Evolutionary conservation across 2,888 invertebrate genomes (phyloP).

Genomic region (Villa cingulata): DNA sequence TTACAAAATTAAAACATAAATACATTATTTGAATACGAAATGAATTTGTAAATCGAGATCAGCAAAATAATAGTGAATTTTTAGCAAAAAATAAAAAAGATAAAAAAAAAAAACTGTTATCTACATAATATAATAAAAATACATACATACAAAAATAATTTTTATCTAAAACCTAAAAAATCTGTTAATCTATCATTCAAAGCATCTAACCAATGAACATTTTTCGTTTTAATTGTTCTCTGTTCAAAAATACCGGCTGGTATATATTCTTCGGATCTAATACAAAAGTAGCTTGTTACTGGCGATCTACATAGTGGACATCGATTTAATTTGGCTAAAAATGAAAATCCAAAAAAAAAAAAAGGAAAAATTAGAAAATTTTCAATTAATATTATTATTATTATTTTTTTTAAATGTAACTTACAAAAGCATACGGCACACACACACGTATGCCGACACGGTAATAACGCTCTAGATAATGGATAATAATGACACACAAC

Average conservation of each 20-base stretch:
- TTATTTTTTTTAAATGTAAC: constrained; percentile 17
- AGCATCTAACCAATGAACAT: constrained; percentile 42
- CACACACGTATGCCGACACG: constrained; percentile 76
- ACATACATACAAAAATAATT: too few relatives aligned
- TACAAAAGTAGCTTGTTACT: constrained; percentile 74
- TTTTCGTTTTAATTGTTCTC: constrained; percentile 27
- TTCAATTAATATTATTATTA: neutral
- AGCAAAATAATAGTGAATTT: too few relatives aligned
- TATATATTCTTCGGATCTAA: constrained; percentile 61
- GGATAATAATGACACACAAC: constrained; percentile 72
- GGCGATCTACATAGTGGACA: constrained; percentile 79
- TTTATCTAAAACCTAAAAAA: constrained; percentile 48
- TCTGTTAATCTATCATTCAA: constrained; percentile 61
- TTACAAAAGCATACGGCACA: constrained; percentile 63
- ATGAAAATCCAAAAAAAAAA: neutral
- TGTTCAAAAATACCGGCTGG: constrained; percentile 36
- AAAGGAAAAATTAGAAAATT: neutral
- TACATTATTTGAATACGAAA: too few relatives aligned
- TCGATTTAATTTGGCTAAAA: constrained; percentile 57
- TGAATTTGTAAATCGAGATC: too few relatives aligned
- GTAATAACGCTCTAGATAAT: constrained; percentile 64
- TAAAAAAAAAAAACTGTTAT: too few relatives aligned
- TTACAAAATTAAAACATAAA: too few relatives aligned
- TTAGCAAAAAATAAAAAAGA: too few relatives aligned
- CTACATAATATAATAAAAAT: too few relatives aligned